Conservation (phyloP, 2,797 vertebrate genomes). For the Lacerta agilis region DNA sequence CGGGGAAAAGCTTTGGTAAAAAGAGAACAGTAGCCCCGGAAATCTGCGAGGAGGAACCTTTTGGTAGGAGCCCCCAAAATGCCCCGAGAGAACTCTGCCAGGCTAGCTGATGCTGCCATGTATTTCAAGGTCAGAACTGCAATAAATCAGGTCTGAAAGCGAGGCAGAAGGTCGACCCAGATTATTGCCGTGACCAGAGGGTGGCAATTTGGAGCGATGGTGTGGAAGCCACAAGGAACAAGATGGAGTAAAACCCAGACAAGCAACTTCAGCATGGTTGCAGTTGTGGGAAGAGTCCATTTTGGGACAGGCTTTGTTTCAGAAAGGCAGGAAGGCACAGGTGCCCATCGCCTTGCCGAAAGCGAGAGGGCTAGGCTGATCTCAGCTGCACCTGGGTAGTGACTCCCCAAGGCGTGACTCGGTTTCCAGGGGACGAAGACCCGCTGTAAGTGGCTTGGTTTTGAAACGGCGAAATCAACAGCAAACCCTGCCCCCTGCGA, state of each 20-base stretch:
- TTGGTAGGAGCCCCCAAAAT: not conserved
- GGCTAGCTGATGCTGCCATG: no score
- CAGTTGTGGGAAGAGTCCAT: not conserved
- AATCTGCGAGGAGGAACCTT: no score
- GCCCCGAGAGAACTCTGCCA: not conserved
- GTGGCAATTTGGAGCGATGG: not conserved
- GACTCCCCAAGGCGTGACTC: not conserved
- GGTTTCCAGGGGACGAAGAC: not conserved
- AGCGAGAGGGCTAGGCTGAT: not conserved
- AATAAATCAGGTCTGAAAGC: not conserved
- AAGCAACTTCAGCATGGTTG: no score
- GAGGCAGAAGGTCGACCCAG: not conserved
- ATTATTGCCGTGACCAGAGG: not conserved
- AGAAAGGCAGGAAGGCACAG: not conserved
- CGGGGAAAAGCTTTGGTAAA: not conserved
- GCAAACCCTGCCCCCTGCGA: accelerated
- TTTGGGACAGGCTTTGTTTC: not conserved
- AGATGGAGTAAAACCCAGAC: not conserved
- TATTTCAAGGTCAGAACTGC: no score
- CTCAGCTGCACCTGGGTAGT: not conserved
- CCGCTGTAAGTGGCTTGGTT: not conserved
- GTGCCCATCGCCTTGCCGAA: not conserved
- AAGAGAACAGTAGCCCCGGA: not conserved
- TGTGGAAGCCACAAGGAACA: not conserved
- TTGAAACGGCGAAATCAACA: not conserved